Evolutionary conservation across 2,888 invertebrate species (phyloP), one percentile per base, ranked within the genome.

Genomic region (Aleiodes testaceus): DNA sequence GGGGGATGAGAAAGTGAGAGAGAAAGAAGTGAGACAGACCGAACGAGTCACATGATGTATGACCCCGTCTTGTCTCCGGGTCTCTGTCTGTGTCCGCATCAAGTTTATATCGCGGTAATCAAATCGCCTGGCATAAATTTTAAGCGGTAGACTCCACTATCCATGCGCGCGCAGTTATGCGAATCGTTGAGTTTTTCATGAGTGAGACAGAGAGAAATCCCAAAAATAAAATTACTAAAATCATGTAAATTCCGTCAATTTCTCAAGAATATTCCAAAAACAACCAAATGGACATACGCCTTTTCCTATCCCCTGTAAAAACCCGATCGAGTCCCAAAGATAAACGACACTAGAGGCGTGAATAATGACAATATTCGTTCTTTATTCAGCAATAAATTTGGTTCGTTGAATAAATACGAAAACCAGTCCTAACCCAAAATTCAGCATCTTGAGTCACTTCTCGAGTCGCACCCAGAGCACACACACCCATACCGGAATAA

Each of bases 51-150:
- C 80, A 80, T 87, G 86, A 87, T 87, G 85, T 84, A 86, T 87
- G 84, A 81, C 82, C 84, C 81, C 81, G 84, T 84, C 84, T 83
- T 83, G 83, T 85, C 83, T 82, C 82, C 81, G 64, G 53, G 81
- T 80, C 79, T 74, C 71, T 75, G 74, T 55, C 78, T 78, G 82
- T 80, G 80, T 82, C 81, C 80, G 80, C 85, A 84, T 86, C 85
- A 85, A 84, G 81, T 83, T 86, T 84, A 84, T 87, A 86, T 87
- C 86, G 83, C 81, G 82, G 85, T 86, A 87, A 86, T 87, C 87
- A 86, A 87, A 86, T 86, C 85, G 80, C 82, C 80, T 79, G 80
- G 81, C 81, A 85, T 79, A 79, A 79, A 79, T 79, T 79, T 77
- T 72, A 70, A 74, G 49, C 59, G 72, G 67, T 75, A 63, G 45